These are phyloP conservation scores for Drosophila takahashii DNA, from an alignment of 1,140 invertebrate species.

Conservation along the genomic window DNA sequence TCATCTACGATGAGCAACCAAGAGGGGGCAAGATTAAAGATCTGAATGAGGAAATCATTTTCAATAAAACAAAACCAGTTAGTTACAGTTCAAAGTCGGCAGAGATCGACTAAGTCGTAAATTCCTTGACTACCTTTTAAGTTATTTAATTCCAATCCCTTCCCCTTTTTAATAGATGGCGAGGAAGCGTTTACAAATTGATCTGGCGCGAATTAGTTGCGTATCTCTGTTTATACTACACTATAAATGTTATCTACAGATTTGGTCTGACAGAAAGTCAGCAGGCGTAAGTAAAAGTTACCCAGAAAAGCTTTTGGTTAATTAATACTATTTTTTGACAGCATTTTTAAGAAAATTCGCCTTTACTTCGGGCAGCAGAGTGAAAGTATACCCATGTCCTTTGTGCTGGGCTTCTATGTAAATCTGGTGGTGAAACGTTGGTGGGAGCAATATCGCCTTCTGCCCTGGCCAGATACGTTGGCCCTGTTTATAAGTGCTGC, in stretches of 20 bases:
- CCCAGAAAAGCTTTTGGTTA: neutral
- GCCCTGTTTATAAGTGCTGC: slow-evolving; percentile 95
- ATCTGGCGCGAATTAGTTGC: slow-evolving; percentile 97
- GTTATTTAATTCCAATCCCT: slow-evolving; percentile 13
- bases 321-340: slow-evolving; percentile 64
- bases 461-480: slow-evolving; percentile 96
- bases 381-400: slow-evolving; percentile 95
- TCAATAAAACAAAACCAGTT: slow-evolving; percentile 25
- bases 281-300: slow-evolving; percentile 89
- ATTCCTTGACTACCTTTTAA: slow-evolving; percentile 5
- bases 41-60: slow-evolving; percentile 36
- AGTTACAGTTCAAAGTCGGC: slow-evolving; percentile 40
- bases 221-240: slow-evolving; percentile 94
- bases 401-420: slow-evolving; percentile 97
- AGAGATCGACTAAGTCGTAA: slow-evolving; percentile 20
- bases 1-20: slow-evolving; percentile 33
- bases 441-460: slow-evolving; percentile 96
- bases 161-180: slow-evolving; percentile 89
- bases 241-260: slow-evolving; percentile 95
- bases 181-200: slow-evolving; percentile 98
- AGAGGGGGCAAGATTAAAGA: slow-evolving; percentile 22
- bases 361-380: slow-evolving; percentile 92
- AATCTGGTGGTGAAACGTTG: slow-evolving; percentile 95
- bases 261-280: slow-evolving; percentile 92
- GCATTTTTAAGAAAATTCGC: slow-evolving; percentile 92